These are phyloP conservation scores for Nicator chloris DNA, from an alignment of 2,113 vertebrate species.

Conservation along the genomic window DNA sequence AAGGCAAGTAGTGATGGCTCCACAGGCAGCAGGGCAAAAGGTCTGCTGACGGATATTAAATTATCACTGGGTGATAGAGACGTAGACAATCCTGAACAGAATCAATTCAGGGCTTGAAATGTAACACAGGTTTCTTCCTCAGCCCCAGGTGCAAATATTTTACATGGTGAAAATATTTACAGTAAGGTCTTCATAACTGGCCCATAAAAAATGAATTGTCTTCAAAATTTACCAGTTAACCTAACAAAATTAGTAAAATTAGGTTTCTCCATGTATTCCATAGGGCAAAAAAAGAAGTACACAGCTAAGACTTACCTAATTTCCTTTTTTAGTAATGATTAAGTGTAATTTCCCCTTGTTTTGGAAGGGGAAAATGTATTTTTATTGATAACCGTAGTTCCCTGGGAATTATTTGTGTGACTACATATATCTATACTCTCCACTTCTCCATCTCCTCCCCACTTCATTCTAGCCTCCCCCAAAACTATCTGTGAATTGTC, in stretches of 20 bases:
- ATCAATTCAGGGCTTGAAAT: neutral
- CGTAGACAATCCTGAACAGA: neutral
- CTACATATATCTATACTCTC: neutral
- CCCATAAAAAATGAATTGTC: neutral
- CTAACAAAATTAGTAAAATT: neutral
- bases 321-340: neutral
- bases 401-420: neutral
- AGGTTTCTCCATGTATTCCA: neutral
- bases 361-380: neutral
- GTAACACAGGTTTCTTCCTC: neutral
- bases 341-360: neutral
- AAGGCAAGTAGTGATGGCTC: neutral
- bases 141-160: neutral
- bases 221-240: neutral
- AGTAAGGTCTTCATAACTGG: neutral
- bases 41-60: neutral
- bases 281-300: neutral
- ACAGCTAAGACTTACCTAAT: neutral
- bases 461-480: neutral
- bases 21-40: neutral
- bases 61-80: neutral
- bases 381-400: neutral
- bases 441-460: neutral
- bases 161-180: neutral
- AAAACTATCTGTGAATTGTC: neutral